Percentiles rank a stretch among this genome's conserved stretches.
Conservation (phyloP, 1,140 invertebrate genomes). For the Atta cephalotes region DNA sequence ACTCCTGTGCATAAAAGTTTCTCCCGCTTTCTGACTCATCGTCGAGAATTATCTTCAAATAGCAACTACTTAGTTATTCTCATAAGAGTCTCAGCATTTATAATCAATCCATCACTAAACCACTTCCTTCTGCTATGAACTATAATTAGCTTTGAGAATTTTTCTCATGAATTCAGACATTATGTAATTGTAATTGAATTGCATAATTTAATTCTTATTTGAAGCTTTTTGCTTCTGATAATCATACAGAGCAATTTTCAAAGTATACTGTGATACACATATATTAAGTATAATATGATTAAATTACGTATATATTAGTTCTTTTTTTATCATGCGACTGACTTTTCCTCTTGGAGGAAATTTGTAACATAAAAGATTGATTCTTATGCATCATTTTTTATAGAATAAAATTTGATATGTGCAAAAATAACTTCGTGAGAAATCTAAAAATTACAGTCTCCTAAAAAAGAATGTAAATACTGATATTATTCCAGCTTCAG, state of each 20-base stretch:
- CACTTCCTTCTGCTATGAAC: background rate
- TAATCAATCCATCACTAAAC: constrained; percentile 17
- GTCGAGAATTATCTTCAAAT: constrained; percentile 41
- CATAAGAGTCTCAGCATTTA: background rate
- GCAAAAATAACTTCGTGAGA: background rate
- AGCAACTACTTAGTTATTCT: background rate
- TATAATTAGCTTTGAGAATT: constrained; percentile 14
- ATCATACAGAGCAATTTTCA: background rate
- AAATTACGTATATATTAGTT: background rate
- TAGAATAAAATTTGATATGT: background rate
- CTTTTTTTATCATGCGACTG: background rate
- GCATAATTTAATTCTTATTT: constrained; percentile 6
- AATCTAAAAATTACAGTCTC: background rate
- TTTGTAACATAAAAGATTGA: background rate
- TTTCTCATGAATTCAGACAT: constrained; percentile 11
- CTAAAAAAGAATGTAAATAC: background rate
- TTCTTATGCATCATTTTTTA: background rate
- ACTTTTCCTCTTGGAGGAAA: background rate
- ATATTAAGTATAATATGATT: background rate
- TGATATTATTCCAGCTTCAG: no score
- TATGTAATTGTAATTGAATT: constrained; percentile 23
- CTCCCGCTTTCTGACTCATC: constrained; percentile 35
- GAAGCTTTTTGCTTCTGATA: background rate
- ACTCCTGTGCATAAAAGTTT: constrained; percentile 31
- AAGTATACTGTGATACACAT: background rate